Evolutionary conservation across 1,140 invertebrate species (phyloP).

Genomic region (Thalassaphorura encarpata): DNA sequence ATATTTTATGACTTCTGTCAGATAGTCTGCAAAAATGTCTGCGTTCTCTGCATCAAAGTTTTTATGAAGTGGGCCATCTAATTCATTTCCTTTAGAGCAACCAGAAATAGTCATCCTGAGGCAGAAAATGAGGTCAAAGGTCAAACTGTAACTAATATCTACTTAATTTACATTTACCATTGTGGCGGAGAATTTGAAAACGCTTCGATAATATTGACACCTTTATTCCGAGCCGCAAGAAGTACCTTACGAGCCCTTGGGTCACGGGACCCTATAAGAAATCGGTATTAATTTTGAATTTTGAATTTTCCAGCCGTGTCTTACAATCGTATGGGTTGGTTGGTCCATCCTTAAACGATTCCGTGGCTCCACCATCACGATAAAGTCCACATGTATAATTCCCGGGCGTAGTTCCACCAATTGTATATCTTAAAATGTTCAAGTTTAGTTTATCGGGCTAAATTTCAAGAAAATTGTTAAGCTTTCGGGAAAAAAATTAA

Average conservation of each 20-base stretch:
- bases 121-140: background rate
- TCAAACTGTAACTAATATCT: background rate
- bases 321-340: background rate
- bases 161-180: slow-evolving; percentile 10
- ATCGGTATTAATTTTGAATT: background rate
- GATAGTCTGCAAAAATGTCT: slow-evolving; percentile 22
- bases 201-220: slow-evolving; percentile 25
- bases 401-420: slow-evolving; percentile 26
- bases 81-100: slow-evolving; percentile 27
- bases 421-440: slow-evolving; percentile 27
- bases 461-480: too few relatives aligned
- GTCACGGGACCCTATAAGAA: slow-evolving; percentile 21
- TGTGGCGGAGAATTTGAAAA: slow-evolving; percentile 27
- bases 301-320: background rate
- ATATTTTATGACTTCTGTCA: slow-evolving; percentile 25
- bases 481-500: too few relatives aligned
- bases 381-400: slow-evolving; percentile 18
- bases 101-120: slow-evolving; percentile 24
- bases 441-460: slow-evolving; percentile 26
- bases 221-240: slow-evolving; percentile 9
- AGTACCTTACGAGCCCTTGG: slow-evolving; percentile 15
- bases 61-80: slow-evolving; percentile 17
- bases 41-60: slow-evolving; percentile 23
- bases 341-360: slow-evolving; percentile 21
- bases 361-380: slow-evolving; percentile 21